These are phyloP conservation scores for Papilio gigon DNA, from an alignment of 2,888 invertebrate genomes.

Conservation along the genomic window DNA sequence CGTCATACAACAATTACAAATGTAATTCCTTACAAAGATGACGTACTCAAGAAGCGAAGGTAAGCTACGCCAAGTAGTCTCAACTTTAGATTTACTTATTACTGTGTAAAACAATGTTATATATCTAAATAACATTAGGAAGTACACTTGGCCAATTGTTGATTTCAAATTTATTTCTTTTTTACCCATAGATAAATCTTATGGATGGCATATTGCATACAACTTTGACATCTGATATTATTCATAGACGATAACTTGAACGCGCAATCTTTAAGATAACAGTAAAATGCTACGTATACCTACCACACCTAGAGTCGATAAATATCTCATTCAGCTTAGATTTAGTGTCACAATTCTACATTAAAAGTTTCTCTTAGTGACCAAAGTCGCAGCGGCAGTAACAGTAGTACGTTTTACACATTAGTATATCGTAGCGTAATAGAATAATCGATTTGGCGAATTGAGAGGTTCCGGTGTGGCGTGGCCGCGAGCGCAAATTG, in stretches of 20 bases:
- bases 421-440: conserved; percentile 49
- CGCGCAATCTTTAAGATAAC: no score
- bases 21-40: conserved; percentile 5
- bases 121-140: not conserved
- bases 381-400: not conserved
- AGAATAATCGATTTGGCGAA: conserved; percentile 69
- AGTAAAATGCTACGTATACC: no score
- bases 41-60: not conserved
- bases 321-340: no score
- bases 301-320: no score
- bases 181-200: no score
- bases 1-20: not conserved
- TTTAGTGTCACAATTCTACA: not conserved
- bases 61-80: not conserved
- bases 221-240: no score
- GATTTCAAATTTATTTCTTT: not conserved
- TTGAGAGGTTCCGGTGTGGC: conserved; percentile 65
- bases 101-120: not conserved
- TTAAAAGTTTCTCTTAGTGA: not conserved
- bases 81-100: not conserved
- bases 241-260: no score
- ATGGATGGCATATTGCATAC: no score
- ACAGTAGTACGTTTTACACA: conserved; percentile 34
- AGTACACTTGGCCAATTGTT: not conserved
- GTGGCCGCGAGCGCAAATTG: conserved; percentile 61